Evolutionary conservation across 2,888 invertebrate species (phyloP), one percentile per base, ranked within the genome.

Genomic region (Lutraria lutraria): DNA sequence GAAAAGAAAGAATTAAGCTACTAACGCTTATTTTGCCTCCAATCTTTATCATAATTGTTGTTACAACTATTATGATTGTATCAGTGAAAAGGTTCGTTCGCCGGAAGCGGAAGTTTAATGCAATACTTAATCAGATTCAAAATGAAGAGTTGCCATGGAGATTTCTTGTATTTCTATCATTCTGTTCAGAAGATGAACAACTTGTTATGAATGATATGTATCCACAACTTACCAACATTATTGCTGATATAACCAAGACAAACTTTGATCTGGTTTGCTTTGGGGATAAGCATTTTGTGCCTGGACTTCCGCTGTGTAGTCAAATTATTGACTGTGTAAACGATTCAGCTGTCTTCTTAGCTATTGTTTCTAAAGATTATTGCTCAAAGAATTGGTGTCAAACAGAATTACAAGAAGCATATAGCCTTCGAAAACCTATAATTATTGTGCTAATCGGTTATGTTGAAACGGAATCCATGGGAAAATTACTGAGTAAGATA

Each of bases 401-500:
- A 43, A 43, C 43, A 4, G 43, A 43, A 43, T 43, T 43, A 8
- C 43, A 43, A 43, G 76, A 76, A 60, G 80, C 85, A 0, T 85
- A 85, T 25, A 31, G 80, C 13, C 85, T 80, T 4, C 54, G 34
- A 21, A 85, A 85, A 79, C 85, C 85, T 34, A 85, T 85, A 15
- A 80, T 85, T 31, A 53, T 85, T 54, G 13, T 80, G 10, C 56
- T 85, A n/a, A 43, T 80, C 21, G 85, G 80, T n/a, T 0, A 80
- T 80, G 85, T 85, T 60, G 85, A 85, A 8, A 43, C 19, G n/a
- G 15, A 56, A 15, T 15, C 31, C 21, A 85, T 85, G 85, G 80
- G 60, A 21, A 19, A 31, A 2, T 79, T 85, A 13, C 29, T 76
- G 19, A 8, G 21, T 29, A 85, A 85, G 29, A 54, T 85, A 53